These are phyloP conservation scores for Syngnathus acus DNA, from an alignment of 2,797 vertebrate genomes.

Conservation along the genomic window DNA sequence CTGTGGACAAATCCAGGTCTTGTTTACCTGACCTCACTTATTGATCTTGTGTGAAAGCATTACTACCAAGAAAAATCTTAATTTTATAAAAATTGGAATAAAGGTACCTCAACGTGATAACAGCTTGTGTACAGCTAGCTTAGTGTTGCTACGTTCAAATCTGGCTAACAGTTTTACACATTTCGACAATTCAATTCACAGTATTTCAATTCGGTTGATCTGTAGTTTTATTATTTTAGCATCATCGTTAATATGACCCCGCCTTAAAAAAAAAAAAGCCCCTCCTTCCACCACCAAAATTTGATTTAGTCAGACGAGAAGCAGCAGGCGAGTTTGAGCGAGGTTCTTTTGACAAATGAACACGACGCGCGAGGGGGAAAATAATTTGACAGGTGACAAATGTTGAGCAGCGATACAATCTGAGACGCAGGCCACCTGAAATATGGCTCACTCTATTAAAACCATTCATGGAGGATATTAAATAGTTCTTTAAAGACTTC, in stretches of 20 bases:
- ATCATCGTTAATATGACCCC: constrained; percentile 70
- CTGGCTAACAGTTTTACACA: not conserved
- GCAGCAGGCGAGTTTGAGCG: constrained; percentile 64
- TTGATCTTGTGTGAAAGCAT: too few relatives aligned
- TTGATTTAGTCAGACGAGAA: constrained; percentile 66
- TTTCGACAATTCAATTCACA: not conserved
- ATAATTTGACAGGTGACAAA: constrained; percentile 85
- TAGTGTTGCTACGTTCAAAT: too few relatives aligned
- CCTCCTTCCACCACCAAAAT: constrained; percentile 39
- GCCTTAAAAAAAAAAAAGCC: constrained; percentile 42
- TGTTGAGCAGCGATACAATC: constrained; percentile 77
- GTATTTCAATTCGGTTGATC: constrained; percentile 4
- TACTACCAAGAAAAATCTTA: too few relatives aligned
- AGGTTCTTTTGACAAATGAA: constrained; percentile 78
- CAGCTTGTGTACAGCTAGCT: too few relatives aligned
- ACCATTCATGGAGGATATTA: constrained; percentile 79
- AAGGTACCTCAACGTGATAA: too few relatives aligned
- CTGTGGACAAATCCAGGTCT: not conserved
- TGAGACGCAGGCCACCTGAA: constrained; percentile 77
- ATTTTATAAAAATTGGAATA: too few relatives aligned
- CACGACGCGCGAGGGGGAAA: constrained; percentile 68
- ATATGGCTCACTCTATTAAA: constrained; percentile 81
- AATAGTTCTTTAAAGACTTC: constrained; percentile 77
- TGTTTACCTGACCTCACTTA: not conserved
- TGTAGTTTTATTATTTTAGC: constrained; percentile 61